Percentiles rank a stretch among this genome's conserved stretches.
Conservation (phyloP, 2,888 invertebrate species). For the Chaetoderma sp. region DNA sequence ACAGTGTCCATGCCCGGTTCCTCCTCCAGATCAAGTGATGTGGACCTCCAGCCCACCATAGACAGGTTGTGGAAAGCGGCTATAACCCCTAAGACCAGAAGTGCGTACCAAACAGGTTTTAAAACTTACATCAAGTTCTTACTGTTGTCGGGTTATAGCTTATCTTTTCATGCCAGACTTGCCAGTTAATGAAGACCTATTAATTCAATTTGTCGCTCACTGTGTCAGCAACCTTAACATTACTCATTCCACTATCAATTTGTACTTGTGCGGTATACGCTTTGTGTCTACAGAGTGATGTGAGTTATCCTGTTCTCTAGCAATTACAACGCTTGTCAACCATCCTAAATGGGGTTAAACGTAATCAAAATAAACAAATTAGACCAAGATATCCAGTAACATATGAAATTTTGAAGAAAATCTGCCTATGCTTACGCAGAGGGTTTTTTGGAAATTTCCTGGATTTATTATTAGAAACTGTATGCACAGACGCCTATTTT, state of each 20-base stretch:
- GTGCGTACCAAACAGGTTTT: background rate
- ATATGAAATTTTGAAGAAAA: background rate
- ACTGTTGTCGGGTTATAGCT: background rate
- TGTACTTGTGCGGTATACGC: background rate
- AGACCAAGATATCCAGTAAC: background rate
- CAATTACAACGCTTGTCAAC: background rate
- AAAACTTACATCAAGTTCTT: background rate
- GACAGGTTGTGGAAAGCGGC: too few relatives aligned
- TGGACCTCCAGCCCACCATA: background rate
- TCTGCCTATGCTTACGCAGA: background rate
- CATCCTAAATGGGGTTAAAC: background rate
- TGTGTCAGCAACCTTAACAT: background rate
- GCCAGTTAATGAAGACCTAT: background rate
- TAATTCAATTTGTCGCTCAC: background rate
- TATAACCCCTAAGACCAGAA: background rate
- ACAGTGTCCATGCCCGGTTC: background rate
- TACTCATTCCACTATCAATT: background rate
- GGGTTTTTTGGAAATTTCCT: background rate
- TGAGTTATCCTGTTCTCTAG: background rate
- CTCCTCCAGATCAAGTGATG: background rate
- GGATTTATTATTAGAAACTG: background rate
- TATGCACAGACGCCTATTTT: background rate
- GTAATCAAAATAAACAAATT: background rate
- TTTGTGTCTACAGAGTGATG: background rate
- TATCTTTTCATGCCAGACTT: background rate